A percentile compares a stretch with the other conserved stretches of the same genome.
Evolutionary conservation across 1,140 invertebrate genomes (phyloP).

Genomic region (Spodoptera litura): DNA sequence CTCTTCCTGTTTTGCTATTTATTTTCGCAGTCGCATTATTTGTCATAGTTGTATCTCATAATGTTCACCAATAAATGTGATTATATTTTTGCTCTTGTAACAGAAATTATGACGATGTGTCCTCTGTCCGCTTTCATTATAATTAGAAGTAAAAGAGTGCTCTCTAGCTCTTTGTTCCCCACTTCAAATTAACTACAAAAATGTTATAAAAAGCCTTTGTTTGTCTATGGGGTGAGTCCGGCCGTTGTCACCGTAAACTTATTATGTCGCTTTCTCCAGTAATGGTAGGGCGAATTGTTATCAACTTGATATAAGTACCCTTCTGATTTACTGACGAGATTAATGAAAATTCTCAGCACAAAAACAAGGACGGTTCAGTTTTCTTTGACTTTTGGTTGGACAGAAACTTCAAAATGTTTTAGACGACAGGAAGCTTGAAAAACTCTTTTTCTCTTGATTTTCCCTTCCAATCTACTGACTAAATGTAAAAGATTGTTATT

Average conservation of each 20-base stretch:
- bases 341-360: conserved; percentile 9
- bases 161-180: conserved; percentile 45
- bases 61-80: conserved; percentile 14
- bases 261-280: conserved; percentile 26
- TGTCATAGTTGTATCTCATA: conserved; percentile 29
- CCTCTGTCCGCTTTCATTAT: conserved; percentile 41
- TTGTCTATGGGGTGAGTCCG: conserved; percentile 18
- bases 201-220: conserved; percentile 54
- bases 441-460: too few relatives aligned
- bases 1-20: background rate
- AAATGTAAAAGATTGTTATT: too few relatives aligned
- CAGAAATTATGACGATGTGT: conserved; percentile 45
- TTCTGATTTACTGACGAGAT: conserved; percentile 15
- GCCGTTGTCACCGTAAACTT: conserved; percentile 34
- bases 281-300: conserved; percentile 38
- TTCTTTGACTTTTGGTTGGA: background rate
- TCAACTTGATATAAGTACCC: conserved; percentile 31
- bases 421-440: too few relatives aligned
- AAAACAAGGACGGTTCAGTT: conserved; percentile 10
- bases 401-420: background rate
- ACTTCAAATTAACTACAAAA: conserved; percentile 55
- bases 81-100: conserved; percentile 5
- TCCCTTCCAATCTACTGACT: too few relatives aligned
- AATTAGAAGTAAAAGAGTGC: conserved; percentile 44
- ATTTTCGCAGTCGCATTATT: conserved; percentile 12